phyloP scores from a whole-genome alignment of 2,113 vertebrate species.

The Urocynchramus pylzowi region DNA sequence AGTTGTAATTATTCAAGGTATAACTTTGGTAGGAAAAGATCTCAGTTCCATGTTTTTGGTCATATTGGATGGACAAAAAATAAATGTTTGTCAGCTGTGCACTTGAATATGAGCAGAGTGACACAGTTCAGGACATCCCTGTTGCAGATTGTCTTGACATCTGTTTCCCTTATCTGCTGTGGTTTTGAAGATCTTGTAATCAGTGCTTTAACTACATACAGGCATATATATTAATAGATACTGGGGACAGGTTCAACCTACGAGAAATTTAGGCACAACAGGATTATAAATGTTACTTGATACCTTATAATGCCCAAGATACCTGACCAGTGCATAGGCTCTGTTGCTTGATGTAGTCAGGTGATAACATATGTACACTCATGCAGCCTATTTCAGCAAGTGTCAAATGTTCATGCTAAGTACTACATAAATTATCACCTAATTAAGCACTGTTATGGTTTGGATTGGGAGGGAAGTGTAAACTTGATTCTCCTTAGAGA shows the following conservation, averaged over 20 bases:
- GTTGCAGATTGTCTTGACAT: slow-evolving; percentile 11
- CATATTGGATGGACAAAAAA: neutral
- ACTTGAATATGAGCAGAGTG: neutral
- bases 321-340: slow-evolving; percentile 38
- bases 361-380: slow-evolving; percentile 75
- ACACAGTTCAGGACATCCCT: neutral
- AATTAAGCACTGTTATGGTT: slow-evolving; percentile 79
- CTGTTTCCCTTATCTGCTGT: slow-evolving; percentile 46
- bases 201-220: slow-evolving; percentile 24
- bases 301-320: slow-evolving; percentile 74
- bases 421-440: slow-evolving; percentile 83
- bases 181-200: slow-evolving; percentile 45
- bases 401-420: slow-evolving; percentile 79
- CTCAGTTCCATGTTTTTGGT: neutral
- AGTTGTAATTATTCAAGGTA: neutral
- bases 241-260: slow-evolving; percentile 55
- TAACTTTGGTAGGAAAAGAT: neutral
- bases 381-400: slow-evolving; percentile 65
- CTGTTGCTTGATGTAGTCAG: slow-evolving; percentile 71
- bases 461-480: slow-evolving; percentile 69
- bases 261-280: slow-evolving; percentile 64
- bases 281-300: slow-evolving; percentile 69
- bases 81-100: neutral
- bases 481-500: slow-evolving; percentile 80
- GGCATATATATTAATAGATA: slow-evolving; percentile 55